Conservation (phyloP, 2,797 vertebrate genomes). For the Sebastes steindachneri region DNA sequence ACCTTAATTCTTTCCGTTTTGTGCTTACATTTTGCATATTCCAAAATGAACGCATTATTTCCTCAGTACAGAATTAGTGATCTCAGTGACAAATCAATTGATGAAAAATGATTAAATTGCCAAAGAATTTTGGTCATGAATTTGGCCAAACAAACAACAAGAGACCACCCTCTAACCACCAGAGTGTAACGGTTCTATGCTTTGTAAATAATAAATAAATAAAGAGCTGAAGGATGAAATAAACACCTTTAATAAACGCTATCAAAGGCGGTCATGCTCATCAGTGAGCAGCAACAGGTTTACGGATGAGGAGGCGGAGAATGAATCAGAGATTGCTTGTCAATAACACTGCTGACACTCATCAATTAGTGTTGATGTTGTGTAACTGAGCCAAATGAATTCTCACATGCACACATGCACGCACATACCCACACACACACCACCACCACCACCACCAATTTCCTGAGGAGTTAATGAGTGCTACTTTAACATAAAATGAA, state of each 20-base stretch:
- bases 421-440: constrained; percentile 7
- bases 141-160: neutral
- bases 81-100: neutral
- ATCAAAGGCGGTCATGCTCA: constrained; percentile 1
- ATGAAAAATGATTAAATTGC: neutral
- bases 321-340: constrained; percentile 31
- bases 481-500: constrained; percentile 5
- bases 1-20: neutral
- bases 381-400: constrained; percentile 39
- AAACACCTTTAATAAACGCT: constrained; percentile 11
- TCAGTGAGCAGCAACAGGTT: constrained; percentile 7
- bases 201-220: neutral
- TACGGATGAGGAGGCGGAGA: constrained; percentile 22
- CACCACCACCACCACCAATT: neutral
- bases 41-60: neutral
- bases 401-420: neutral
- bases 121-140: neutral
- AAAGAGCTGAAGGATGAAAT: constrained; percentile 2
- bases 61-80: neutral
- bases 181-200: neutral
- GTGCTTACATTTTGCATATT: neutral
- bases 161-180: neutral
- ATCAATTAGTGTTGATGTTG: constrained; percentile 32
- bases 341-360: constrained; percentile 33
- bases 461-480: constrained; percentile 10